Evolutionary conservation across 1,140 invertebrate species (phyloP).

Genomic region (Manduca sexta): DNA sequence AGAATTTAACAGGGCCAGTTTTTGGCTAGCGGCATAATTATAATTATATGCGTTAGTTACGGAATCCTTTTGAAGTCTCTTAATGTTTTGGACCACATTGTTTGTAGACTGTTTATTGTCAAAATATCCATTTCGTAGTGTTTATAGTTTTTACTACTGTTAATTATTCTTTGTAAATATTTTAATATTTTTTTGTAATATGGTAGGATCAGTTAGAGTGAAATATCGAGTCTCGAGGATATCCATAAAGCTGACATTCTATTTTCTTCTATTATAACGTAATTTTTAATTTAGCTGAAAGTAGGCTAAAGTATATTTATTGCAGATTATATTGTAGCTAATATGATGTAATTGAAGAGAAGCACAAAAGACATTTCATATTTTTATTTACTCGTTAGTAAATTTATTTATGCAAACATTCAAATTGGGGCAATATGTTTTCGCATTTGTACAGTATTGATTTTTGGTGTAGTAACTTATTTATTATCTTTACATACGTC

Average conservation of each 20-base stretch:
- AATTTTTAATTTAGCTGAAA: slow-evolving; percentile 19
- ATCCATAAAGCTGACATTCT: slow-evolving; percentile 15
- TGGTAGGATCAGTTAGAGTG: slow-evolving; percentile 22
- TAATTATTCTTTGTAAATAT: slow-evolving; percentile 59
- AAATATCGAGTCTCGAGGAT: slow-evolving; percentile 61
- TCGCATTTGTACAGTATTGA: slow-evolving; percentile 6
- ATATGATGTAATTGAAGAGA: slow-evolving; percentile 37
- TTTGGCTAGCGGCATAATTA: slow-evolving; percentile 25
- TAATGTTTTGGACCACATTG: slow-evolving; percentile 44
- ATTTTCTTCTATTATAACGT: slow-evolving; percentile 37
- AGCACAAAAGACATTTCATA: slow-evolving; percentile 64
- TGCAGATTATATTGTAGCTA: slow-evolving; percentile 46
- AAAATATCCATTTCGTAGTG: slow-evolving; percentile 55
- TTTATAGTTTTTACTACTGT: slow-evolving; percentile 62
- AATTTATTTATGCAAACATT: slow-evolving; percentile 48
- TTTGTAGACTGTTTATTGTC: slow-evolving; percentile 63
- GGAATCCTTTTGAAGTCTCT: slow-evolving; percentile 27
- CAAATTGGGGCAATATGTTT: slow-evolving; percentile 51
- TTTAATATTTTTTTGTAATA: slow-evolving; percentile 4
- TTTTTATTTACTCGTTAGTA: slow-evolving; percentile 54
- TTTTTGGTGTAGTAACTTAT: slow-evolving; percentile 23
- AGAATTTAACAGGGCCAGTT: slow-evolving; percentile 39
- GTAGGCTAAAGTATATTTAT: slow-evolving; percentile 47
- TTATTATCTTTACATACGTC: slow-evolving; percentile 2
- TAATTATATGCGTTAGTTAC: neutral